Base-by-base conservation (phyloP, 2,888 invertebrate genomes). In the Arrhopalites spinosus region DNA sequence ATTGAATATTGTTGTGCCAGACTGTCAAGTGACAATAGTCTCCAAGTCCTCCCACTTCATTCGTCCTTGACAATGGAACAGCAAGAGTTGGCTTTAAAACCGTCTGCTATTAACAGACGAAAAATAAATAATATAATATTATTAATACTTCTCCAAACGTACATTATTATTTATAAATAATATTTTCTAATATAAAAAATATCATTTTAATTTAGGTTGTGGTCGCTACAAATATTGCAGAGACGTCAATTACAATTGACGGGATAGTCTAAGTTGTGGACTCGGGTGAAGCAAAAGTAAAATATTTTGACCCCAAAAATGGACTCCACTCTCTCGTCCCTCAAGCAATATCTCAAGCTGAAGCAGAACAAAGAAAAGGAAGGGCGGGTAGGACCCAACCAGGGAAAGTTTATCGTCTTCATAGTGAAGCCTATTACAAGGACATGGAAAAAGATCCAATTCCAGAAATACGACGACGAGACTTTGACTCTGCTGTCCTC, bases 1-100 rank as follows among this genome's bases (percentile, higher is more conserved):
- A 99, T 99, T 84, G 98, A 99, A 84, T 96, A 96, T 0, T 99
- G 98, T 85, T 98, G 99, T 87, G 95, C 97, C 78, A n/a, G n/a
- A n/a, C 87, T 99, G 7, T 98, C 96, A 83, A 98, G 99, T 84
- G 98, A 56, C 98, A 98, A 97, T 98, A 98, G n/a, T n/a, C 86
- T 93, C 98, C 98, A 0, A 98, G 98, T 99, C 78, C 87, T 99
- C 29, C 99, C 99, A 0, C 98, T 96, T 0, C 99, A 99, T 85
- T 96, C 97, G 0, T 97, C 98, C 0, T 85, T 99, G 81, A 98
- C 99, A 0, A 95, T 95, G 13, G 99, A 99, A 86, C 98, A 98
- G 96, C 99, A 99, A 86, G 97, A 98, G 0, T 88, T 98, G 82
- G 99, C 99, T 83, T 99, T 99, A 86, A 98, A 99, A 82, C 97